Conservation (phyloP, 2,113 vertebrate species). For the Sceloporus tristichus region DNA sequence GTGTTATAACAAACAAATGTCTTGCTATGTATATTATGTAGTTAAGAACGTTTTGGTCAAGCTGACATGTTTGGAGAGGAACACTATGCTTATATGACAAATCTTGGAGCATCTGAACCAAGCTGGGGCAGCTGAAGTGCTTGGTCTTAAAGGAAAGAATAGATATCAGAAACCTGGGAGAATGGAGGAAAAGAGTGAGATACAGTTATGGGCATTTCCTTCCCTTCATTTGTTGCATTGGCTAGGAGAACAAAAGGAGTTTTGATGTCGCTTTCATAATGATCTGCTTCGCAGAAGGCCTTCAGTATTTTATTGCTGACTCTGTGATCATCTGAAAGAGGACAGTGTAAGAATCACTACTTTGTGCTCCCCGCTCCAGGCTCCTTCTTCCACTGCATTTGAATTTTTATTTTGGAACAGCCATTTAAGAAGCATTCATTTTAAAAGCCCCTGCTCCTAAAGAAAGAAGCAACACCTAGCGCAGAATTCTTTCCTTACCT, state of each 20-base stretch:
- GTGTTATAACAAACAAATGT: no score
- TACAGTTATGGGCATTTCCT: no score
- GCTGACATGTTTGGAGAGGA: neutral
- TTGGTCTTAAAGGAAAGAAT: neutral
- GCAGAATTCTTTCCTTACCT: conserved; percentile 26
- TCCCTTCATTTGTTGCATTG: no score
- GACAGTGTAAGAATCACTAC: neutral
- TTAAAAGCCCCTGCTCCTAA: neutral
- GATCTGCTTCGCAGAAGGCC: neutral
- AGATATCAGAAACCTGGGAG: neutral
- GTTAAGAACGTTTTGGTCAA: no score
- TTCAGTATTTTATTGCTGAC: neutral
- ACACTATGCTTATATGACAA: neutral
- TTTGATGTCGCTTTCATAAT: no score
- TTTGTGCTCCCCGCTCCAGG: neutral
- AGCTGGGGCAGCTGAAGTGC: neutral
- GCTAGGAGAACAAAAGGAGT: no score
- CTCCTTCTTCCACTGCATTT: neutral
- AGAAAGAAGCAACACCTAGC: neutral
- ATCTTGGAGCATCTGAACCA: neutral
- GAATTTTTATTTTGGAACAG: neutral
- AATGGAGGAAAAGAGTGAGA: neutral
- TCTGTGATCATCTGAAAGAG: neutral
- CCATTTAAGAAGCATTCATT: neutral
- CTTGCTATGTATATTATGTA: no score